Evolutionary conservation across 2,797 vertebrate genomes (phyloP).

Genomic region (Enteromius viviparus): DNA sequence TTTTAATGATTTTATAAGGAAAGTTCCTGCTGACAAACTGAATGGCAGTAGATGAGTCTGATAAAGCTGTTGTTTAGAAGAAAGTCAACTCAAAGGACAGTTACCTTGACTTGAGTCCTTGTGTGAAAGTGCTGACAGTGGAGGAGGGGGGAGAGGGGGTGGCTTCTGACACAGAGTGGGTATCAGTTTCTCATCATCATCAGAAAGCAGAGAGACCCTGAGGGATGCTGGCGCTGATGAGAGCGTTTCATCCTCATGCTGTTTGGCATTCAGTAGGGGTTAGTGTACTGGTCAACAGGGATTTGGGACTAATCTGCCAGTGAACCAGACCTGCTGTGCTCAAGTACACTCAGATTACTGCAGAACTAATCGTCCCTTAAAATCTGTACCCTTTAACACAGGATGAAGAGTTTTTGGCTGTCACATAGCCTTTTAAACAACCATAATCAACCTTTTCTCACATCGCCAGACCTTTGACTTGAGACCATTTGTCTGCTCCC

Average conservation of each 20-base stretch:
- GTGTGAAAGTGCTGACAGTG: slow-evolving; percentile 29
- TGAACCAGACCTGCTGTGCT: slow-evolving; percentile 34
- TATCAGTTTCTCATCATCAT: slow-evolving; percentile 52
- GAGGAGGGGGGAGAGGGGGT: background rate
- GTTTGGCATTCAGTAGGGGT: slow-evolving; percentile 30
- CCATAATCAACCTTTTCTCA: background rate
- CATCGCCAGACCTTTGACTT: background rate
- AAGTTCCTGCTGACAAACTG: background rate
- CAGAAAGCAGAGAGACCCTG: slow-evolving; percentile 39
- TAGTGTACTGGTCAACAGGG: slow-evolving; percentile 35
- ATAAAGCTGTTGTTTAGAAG: slow-evolving; percentile 13
- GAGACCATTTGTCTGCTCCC: background rate
- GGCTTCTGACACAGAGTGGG: background rate
- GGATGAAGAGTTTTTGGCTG: background rate
- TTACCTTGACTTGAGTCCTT: slow-evolving; percentile 30
- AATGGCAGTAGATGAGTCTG: background rate
- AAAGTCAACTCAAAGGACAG: slow-evolving; percentile 29
- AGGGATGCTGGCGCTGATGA: slow-evolving; percentile 28
- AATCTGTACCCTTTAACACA: background rate
- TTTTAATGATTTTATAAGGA: background rate
- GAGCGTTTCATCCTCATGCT: background rate
- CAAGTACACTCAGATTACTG: slow-evolving; percentile 36
- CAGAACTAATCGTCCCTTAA: background rate
- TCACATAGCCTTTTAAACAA: background rate
- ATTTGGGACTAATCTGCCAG: slow-evolving; percentile 19